Conservation (phyloP, 2,888 invertebrate genomes). For the Pristionchus japonicus region DNA sequence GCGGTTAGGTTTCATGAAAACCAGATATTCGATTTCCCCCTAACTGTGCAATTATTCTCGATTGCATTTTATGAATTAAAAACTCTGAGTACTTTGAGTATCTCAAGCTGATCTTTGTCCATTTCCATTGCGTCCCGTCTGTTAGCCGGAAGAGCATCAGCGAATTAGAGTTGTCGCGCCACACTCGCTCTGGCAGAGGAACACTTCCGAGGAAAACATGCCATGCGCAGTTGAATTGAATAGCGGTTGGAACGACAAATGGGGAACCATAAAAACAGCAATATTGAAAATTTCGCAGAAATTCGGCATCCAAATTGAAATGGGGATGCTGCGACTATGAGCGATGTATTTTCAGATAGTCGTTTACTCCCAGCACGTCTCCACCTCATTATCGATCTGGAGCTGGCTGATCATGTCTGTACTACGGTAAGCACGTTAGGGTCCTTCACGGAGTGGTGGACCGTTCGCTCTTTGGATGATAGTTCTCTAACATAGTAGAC, state of each 20-base stretch:
- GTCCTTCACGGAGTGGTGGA: not conserved
- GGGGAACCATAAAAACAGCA: not conserved
- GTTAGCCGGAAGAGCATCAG: not conserved
- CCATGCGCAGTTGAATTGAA: not conserved
- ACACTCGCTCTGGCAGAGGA: not conserved
- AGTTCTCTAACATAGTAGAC: not conserved
- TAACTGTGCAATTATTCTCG: no score
- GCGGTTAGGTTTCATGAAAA: no score
- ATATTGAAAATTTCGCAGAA: not conserved
- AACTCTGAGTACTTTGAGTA: no score
- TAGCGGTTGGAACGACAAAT: not conserved
- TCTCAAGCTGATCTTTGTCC: not conserved
- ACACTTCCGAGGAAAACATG: not conserved
- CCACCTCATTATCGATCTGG: constrained; percentile 59
- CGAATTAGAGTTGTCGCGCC: no score
- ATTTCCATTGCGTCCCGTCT: not conserved
- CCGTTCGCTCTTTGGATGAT: not conserved
- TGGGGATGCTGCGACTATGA: no score
- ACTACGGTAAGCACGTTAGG: constrained; percentile 48
- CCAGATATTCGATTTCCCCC: no score
- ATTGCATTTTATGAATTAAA: no score
- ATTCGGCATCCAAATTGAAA: not conserved
- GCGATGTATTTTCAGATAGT: constrained; percentile 50
- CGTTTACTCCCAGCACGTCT: constrained; percentile 57
- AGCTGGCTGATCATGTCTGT: constrained; percentile 60